These are phyloP conservation scores for Harmothoe impar DNA, from an alignment of 2,888 invertebrate species.

Conservation along the genomic window DNA sequence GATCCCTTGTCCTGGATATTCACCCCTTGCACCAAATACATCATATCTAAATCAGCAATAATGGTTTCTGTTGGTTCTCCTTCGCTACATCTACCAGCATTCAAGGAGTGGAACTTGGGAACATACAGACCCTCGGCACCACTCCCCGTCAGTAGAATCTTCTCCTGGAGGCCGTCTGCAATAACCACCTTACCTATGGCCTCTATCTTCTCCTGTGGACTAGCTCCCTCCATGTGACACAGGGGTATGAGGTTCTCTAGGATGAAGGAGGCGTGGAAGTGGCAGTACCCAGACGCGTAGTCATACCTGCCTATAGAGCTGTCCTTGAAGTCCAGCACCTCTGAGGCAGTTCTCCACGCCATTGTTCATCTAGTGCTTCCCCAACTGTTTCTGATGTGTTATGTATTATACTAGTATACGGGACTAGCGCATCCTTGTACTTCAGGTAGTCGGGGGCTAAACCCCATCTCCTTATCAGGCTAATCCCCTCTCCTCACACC, in stretches of 20 bases:
- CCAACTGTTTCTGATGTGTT: too few species aligned
- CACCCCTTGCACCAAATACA: background rate
- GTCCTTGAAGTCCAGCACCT: background rate
- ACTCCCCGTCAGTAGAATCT: background rate
- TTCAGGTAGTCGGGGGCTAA: too few species aligned
- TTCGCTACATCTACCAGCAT: too few species aligned
- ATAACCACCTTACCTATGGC: background rate
- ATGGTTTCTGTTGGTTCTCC: background rate
- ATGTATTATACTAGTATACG: too few species aligned
- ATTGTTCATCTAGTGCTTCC: background rate
- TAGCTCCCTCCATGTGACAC: background rate
- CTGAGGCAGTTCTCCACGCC: background rate
- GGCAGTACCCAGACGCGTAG: background rate
- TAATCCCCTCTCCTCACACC: too few species aligned
- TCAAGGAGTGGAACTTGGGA: background rate
- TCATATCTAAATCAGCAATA: conserved; percentile 5
- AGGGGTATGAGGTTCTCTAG: background rate
- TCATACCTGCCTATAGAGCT: background rate
- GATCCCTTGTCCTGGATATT: background rate
- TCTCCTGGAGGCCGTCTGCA: background rate
- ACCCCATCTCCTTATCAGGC: too few species aligned
- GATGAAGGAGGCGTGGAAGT: background rate
- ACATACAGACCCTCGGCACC: background rate
- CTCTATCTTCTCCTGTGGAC: background rate
- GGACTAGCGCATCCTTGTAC: too few species aligned